These are phyloP conservation scores for Plebejus argus DNA, from an alignment of 2,888 invertebrate genomes.

Conservation along the genomic window DNA sequence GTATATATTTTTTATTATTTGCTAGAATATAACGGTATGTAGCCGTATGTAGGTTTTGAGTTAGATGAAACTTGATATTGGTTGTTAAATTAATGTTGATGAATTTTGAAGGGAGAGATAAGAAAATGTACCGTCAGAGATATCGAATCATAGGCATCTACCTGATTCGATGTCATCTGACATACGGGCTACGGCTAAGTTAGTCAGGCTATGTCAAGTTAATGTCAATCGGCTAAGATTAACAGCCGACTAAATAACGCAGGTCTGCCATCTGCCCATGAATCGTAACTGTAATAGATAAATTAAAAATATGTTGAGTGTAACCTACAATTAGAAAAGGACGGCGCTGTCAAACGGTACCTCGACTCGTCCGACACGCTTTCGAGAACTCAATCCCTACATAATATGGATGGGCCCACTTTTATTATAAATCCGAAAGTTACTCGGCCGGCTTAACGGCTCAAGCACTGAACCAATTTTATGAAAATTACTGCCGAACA, in stretches of 20 bases:
- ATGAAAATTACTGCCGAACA: slow-evolving; percentile 17
- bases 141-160: no score
- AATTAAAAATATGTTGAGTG: neutral
- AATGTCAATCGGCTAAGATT: neutral
- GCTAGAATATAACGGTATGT: neutral
- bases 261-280: no score
- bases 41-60: neutral
- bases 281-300: neutral
- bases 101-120: no score
- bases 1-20: neutral
- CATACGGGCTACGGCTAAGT: no score
- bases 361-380: slow-evolving; percentile 9
- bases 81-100: no score
- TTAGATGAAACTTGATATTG: neutral
- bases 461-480: slow-evolving; percentile 21
- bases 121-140: no score
- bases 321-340: neutral
- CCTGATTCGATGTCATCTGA: no score
- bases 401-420: slow-evolving; percentile 21
- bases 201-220: neutral
- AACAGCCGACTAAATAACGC: no score
- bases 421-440: slow-evolving; percentile 17
- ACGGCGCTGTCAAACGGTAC: neutral
- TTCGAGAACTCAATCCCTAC: slow-evolving; percentile 17
- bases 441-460: slow-evolving; percentile 21